Percentiles rank a stretch among this genome's conserved stretches.
Evolutionary conservation across 64 coral and sea anemone genomes (phyloP).

Genomic region (Anthopleura sola): DNA sequence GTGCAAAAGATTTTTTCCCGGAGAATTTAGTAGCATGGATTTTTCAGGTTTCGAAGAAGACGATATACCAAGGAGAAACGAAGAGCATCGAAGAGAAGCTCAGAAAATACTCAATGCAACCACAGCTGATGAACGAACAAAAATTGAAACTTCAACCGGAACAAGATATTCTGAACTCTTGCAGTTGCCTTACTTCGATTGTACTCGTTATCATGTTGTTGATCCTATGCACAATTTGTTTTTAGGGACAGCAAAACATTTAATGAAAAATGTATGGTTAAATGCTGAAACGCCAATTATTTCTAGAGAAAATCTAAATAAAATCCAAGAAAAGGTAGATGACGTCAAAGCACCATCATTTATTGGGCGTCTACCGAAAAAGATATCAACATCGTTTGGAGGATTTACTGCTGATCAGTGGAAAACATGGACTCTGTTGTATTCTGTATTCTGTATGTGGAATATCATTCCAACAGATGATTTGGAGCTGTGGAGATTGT

Average conservation of each 20-base stretch:
- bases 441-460: conserved; percentile 55
- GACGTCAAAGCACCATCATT: conserved; percentile 45
- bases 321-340: conserved; percentile 66
- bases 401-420: conserved; percentile 79
- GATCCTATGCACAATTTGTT: conserved; percentile 70
- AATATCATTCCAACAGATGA: conserved; percentile 38
- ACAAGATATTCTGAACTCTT: conserved; percentile 60
- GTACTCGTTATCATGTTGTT: conserved; percentile 52
- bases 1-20: conserved; percentile 41
- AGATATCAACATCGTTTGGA: conserved; percentile 60
- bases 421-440: conserved; percentile 65
- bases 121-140: conserved; percentile 17
- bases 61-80: conserved; percentile 21
- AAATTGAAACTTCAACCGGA: conserved; percentile 26
- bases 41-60: conserved; percentile 54
- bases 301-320: conserved; percentile 21
- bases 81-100: conserved; percentile 45
- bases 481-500: conserved; percentile 67
- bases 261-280: conserved; percentile 57
- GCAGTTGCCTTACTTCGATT: conserved; percentile 55
- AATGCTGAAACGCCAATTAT: conserved; percentile 55
- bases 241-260: conserved; percentile 60
- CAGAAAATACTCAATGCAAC: conserved; percentile 61
- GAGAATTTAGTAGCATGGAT: conserved; percentile 39
- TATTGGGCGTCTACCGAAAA: conserved; percentile 40